Conservation (phyloP, 2,113 vertebrate species). For the Acanthochromis polyacanthus region DNA sequence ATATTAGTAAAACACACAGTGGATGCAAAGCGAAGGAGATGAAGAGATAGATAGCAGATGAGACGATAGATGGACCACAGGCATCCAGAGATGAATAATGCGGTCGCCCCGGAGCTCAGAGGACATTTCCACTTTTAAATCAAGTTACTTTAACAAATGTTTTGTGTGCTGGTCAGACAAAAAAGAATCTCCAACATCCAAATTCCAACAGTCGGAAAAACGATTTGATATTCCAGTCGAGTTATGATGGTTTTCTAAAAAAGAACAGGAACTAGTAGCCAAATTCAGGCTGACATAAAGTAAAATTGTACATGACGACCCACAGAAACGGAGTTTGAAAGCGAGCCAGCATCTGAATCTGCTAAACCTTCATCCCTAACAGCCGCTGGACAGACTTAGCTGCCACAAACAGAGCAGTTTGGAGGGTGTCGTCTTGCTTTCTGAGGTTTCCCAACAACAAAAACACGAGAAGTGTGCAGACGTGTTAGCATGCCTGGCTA, state of each 20-base stretch:
- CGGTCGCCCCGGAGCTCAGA: background rate
- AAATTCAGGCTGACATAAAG: background rate
- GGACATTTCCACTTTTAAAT: slow-evolving; percentile 38
- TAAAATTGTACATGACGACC: background rate
- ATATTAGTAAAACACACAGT: slow-evolving; percentile 48
- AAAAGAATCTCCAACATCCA: background rate
- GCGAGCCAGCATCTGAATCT: background rate
- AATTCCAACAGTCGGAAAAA: background rate
- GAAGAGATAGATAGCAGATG: slow-evolving; percentile 42
- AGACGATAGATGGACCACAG: slow-evolving; percentile 36
- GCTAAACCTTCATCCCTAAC: too few relatives aligned
- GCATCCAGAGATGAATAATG: slow-evolving; percentile 17
- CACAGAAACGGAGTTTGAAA: too few relatives aligned
- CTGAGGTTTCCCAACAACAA: too few relatives aligned
- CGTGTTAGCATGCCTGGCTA: too few relatives aligned
- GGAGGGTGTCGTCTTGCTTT: too few relatives aligned
- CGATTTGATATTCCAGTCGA: too few relatives aligned
- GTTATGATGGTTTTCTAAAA: background rate
- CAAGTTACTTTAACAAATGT: slow-evolving; percentile 26
- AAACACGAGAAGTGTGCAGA: too few relatives aligned
- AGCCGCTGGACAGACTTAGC: too few relatives aligned
- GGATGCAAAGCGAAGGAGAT: slow-evolving; percentile 23
- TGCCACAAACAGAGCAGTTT: too few relatives aligned
- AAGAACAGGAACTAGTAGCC: background rate
- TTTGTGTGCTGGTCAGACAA: background rate